Conservation (phyloP, 2,797 vertebrate genomes). For the Ctenopoma multispine region DNA sequence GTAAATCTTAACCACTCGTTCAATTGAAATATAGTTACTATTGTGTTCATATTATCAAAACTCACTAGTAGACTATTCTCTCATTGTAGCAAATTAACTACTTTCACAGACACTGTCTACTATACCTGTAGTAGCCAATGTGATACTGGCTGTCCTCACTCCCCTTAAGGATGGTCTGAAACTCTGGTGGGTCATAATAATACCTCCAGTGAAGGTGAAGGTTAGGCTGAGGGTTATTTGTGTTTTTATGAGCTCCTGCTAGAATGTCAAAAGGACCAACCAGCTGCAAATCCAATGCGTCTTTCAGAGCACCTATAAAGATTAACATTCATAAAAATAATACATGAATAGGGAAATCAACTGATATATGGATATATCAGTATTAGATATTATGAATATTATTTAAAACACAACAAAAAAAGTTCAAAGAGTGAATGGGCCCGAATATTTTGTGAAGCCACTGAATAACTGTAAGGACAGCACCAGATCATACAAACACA, state of each 20-base stretch:
- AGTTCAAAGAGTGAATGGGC: too few relatives aligned
- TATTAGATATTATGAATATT: too few relatives aligned
- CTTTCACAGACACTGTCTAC: not conserved
- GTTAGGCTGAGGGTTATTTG: conserved; percentile 82
- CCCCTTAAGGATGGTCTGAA: conserved; percentile 92
- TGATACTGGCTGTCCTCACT: conserved; percentile 89
- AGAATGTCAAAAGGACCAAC: conserved; percentile 96
- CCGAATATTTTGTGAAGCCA: too few relatives aligned
- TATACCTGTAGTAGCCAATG: conserved; percentile 96
- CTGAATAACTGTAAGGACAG: too few relatives aligned
- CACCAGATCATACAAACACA: too few relatives aligned
- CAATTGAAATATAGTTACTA: not conserved
- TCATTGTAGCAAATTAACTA: not conserved
- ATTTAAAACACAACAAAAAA: too few relatives aligned
- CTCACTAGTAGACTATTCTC: not conserved
- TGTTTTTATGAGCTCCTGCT: conserved; percentile 88
- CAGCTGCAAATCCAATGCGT: conserved; percentile 88
- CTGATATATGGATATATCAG: not conserved
- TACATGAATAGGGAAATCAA: not conserved
- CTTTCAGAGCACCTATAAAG: conserved; percentile 85
- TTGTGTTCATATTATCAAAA: not conserved
- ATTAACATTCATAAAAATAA: not conserved
- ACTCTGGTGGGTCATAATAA: conserved; percentile 97
- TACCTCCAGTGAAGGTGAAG: conserved; percentile 95
- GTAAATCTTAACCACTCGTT: not conserved